A percentile compares a stretch with the other conserved stretches of the same genome.
phyloP scores from a whole-genome alignment of 2,113 vertebrate genomes.

The Neomonachus schauinslandi region DNA sequence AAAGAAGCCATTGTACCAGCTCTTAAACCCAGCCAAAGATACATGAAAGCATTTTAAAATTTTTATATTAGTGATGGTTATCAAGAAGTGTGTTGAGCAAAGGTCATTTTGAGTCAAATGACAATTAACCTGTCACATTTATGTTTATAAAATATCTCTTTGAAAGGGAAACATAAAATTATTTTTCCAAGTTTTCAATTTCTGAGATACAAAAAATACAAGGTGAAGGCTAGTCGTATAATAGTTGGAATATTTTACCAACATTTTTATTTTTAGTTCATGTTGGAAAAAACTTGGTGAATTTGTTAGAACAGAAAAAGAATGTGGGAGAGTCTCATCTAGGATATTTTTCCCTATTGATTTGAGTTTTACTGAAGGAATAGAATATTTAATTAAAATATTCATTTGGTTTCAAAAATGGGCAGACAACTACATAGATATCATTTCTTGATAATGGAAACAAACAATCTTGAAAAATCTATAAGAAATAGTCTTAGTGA shows the following conservation, averaged over 20 bases:
- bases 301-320: background rate
- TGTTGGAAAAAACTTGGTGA: background rate
- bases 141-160: background rate
- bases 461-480: background rate
- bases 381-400: conserved; percentile 16
- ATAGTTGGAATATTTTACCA: background rate
- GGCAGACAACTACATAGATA: background rate
- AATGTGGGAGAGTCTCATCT: background rate
- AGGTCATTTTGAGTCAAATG: background rate
- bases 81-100: background rate
- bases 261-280: background rate
- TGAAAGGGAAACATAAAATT: background rate
- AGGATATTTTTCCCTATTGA: background rate
- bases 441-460: background rate
- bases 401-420: background rate
- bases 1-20: background rate
- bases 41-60: background rate
- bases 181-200: background rate
- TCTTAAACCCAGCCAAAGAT: background rate
- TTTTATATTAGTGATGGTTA: background rate
- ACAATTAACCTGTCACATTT: background rate
- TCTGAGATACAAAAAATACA: conserved; percentile 26
- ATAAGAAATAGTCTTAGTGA: background rate
- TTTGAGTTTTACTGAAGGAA: background rate
- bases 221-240: background rate